phyloP scores from a whole-genome alignment of 2,113 vertebrate genomes.

The Anthoscopus minutus region DNA sequence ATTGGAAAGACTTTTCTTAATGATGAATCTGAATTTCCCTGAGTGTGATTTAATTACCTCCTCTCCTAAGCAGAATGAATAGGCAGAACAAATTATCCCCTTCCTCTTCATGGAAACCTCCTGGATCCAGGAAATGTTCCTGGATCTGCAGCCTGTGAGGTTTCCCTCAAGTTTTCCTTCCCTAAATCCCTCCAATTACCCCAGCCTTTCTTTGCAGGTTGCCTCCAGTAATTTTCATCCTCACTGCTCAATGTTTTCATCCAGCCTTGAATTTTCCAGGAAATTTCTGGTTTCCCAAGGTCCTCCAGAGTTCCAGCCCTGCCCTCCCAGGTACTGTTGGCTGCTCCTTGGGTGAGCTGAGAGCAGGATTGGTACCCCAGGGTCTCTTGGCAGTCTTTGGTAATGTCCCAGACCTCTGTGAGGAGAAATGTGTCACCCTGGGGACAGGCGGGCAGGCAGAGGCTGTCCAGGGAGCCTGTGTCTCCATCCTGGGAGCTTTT shows the following conservation, averaged over 20 bases:
- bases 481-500: neutral
- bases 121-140: too few relatives aligned
- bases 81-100: constrained; percentile 1
- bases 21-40: neutral
- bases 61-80: neutral
- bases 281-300: neutral
- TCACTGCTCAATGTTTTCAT: neutral
- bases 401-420: neutral
- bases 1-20: neutral
- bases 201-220: neutral
- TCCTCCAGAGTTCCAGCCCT: neutral
- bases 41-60: constrained; percentile 12
- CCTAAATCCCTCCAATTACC: neutral
- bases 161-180: neutral
- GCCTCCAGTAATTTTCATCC: neutral
- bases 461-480: neutral
- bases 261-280: neutral
- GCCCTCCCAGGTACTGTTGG: neutral
- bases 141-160: neutral
- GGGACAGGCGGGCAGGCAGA: neutral
- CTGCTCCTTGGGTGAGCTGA: neutral
- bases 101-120: neutral
- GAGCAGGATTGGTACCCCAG: neutral
- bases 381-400: neutral
- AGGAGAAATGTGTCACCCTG: neutral